phyloP scores from a whole-genome alignment of 2,797 vertebrate species.

The Hirundo rustica region DNA sequence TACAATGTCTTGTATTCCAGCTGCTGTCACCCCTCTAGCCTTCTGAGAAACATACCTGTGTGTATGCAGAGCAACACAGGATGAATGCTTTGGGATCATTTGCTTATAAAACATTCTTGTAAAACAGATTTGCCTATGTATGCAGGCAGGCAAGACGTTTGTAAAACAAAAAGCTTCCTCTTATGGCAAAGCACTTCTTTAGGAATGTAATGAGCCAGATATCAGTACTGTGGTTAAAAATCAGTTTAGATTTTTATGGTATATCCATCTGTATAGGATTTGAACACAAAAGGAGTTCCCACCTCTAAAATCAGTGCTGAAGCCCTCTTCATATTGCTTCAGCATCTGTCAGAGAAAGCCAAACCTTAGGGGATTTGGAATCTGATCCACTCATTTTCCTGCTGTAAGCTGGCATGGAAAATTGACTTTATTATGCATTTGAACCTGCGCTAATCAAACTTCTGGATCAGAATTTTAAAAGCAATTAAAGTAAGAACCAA shows the following conservation, averaged over 20 bases:
- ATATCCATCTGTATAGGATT: background rate
- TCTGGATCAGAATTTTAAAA: background rate
- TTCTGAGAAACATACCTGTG: background rate
- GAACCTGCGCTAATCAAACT: conserved; percentile 8
- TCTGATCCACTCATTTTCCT: background rate
- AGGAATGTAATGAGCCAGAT: background rate
- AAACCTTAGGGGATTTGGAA: background rate
- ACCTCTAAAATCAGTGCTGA: background rate
- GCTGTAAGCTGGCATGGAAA: background rate
- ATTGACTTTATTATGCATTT: background rate
- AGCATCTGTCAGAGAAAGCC: background rate
- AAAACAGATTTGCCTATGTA: background rate
- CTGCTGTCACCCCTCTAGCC: background rate
- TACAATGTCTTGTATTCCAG: background rate
- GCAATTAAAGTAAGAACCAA: background rate
- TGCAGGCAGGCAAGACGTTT: background rate
- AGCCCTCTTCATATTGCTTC: background rate
- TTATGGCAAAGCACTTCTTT: background rate
- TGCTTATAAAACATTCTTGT: background rate
- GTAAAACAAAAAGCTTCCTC: background rate
- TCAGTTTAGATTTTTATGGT: background rate
- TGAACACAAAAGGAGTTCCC: background rate
- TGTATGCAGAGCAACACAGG: background rate
- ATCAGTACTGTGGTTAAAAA: background rate
- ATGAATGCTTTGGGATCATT: background rate